phyloP scores from a whole-genome alignment of 1,140 invertebrate genomes.

The Pentalonia nigronervosa region DNA sequence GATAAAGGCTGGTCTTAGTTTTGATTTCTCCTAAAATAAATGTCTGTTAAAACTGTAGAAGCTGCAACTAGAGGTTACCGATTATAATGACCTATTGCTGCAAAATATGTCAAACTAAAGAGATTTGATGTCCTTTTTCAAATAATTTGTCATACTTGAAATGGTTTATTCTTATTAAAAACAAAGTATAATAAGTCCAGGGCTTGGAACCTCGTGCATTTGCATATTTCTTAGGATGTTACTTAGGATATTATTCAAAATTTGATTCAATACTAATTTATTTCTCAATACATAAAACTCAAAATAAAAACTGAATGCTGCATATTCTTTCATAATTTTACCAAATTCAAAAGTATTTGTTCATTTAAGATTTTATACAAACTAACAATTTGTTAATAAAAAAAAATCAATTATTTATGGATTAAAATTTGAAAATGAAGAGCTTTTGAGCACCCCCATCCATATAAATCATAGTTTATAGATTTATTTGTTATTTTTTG shows the following conservation, averaged over 20 bases:
- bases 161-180: slow-evolving; percentile 14
- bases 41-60: neutral
- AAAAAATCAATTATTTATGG: neutral
- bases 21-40: neutral
- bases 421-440: neutral
- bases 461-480: neutral
- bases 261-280: neutral
- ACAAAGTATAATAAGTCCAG: neutral
- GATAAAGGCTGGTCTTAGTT: neutral
- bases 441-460: neutral
- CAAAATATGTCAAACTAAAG: neutral
- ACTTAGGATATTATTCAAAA: neutral
- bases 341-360: neutral
- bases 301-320: neutral
- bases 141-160: neutral
- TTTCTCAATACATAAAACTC: neutral
- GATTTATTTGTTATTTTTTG: neutral
- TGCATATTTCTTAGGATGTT: neutral
- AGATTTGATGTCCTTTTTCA: neutral
- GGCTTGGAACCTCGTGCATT: neutral
- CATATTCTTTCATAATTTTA: neutral
- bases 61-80: neutral
- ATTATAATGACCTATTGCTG: neutral
- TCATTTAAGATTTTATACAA: neutral
- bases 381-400: neutral